Evolutionary conservation across 2,888 invertebrate species (phyloP).

Genomic region (Ptychoptera contaminata): DNA sequence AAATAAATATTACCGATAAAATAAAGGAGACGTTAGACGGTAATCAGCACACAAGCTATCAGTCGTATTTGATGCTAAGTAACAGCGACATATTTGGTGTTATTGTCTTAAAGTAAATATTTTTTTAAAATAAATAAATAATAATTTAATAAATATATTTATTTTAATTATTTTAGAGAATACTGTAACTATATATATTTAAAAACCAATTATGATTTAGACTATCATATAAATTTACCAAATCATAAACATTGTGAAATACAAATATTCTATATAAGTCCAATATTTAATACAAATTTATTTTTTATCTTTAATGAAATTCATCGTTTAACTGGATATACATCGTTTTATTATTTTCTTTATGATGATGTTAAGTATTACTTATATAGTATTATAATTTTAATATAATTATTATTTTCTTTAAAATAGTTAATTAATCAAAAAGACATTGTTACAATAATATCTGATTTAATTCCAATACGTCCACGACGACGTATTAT

Average conservation of each 20-base stretch:
- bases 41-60: too few species aligned
- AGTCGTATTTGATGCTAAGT: too few species aligned
- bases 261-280: conserved; percentile 24
- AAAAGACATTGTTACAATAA: conserved; percentile 27
- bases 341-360: conserved; percentile 31
- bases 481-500: conserved; percentile 3
- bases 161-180: too few species aligned
- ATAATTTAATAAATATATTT: too few species aligned
- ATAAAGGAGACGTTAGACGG: too few species aligned
- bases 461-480: conserved; percentile 8
- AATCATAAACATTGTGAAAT: conserved; percentile 1
- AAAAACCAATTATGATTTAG: conserved; percentile 6
- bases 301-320: conserved; percentile 35
- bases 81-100: too few species aligned
- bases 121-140: too few species aligned
- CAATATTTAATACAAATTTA: conserved; percentile 27
- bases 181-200: too few species aligned
- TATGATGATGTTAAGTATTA: conserved; percentile 12
- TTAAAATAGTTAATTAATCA: neutral
- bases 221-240: conserved; percentile 4
- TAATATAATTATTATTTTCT: neutral
- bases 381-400: neutral
- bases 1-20: too few species aligned
- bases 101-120: too few species aligned
- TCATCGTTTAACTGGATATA: conserved; percentile 30